Base-by-base conservation (phyloP, 2,888 invertebrate genomes). In the Eupithecia vulgata region DNA sequence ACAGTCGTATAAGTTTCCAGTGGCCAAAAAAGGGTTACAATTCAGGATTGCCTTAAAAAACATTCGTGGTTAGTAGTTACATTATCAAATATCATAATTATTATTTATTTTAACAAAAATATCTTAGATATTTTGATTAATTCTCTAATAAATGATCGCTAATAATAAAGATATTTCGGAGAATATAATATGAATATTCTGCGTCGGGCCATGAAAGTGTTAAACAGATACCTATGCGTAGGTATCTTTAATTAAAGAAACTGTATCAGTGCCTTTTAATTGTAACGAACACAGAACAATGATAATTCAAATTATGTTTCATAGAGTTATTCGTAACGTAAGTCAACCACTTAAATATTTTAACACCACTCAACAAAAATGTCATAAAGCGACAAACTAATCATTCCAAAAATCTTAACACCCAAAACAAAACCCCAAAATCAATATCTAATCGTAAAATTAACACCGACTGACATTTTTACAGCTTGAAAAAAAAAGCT, bases 381-480 rank as follows among this genome's bases (percentile, higher is more conserved):
- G 65, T 64, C 21, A 40, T 17, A 35, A 62, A 17, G 15, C 34
- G 21, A 37, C 64, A 64, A 35, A 42, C 45, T 25, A 67, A 71
- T 62, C 71, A 61, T 21, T 52, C 45, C 13, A 57, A 67, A 67
- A 21, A 52, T 59, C 42, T 48, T 52, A 30, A 71, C 61, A 71
- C 40, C 37, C n/a, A 68, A 69, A 72, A 67, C 61, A 67, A 52
- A 59, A 71, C 13, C 10, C n/a, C 21, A 61, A 57, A 52, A 72
- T 65, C 68, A 52, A 37, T 57, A 74, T 75, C 75, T 71, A 77
- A 78, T 70, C 72, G 67, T 61, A 74, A 77, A 74, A 71, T 77
- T 78, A 75, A 79, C 82, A 82, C 79, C 72, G 75, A 75, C 75
- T 67, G 76, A 77, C 65, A 68, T 67, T 78, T 78, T 67, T 42